Conservation (phyloP, 2,797 vertebrate species). For the Ctenopoma kingsleyae region DNA sequence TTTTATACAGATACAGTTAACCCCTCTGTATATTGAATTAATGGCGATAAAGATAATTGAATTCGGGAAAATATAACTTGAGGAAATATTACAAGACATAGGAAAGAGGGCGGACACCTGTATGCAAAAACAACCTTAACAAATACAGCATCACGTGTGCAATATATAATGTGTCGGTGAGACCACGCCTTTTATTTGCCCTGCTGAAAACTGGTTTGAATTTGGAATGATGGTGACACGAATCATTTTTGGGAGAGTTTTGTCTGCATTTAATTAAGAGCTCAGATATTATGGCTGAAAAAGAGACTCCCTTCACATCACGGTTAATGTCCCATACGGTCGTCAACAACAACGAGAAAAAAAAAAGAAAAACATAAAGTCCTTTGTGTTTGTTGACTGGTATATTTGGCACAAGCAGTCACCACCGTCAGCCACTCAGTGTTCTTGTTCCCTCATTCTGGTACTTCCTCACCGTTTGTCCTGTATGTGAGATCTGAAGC, state of each 20-base stretch:
- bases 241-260: slow-evolving; percentile 47
- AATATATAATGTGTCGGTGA: slow-evolving; percentile 74
- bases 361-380: background rate
- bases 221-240: slow-evolving; percentile 48
- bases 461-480: slow-evolving; percentile 63
- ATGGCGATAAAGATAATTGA: slow-evolving; percentile 37
- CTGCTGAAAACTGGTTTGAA: slow-evolving; percentile 48
- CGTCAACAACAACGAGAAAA: background rate
- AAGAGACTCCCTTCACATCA: slow-evolving; percentile 47
- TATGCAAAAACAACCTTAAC: slow-evolving; percentile 67
- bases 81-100: slow-evolving; percentile 60
- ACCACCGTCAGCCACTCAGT: slow-evolving; percentile 57
- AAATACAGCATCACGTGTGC: slow-evolving; percentile 62
- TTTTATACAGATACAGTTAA: slow-evolving; percentile 70
- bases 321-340: slow-evolving; percentile 51
- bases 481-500: slow-evolving; percentile 41
- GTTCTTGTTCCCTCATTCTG: slow-evolving; percentile 66
- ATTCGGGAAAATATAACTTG: slow-evolving; percentile 50
- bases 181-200: slow-evolving; percentile 75
- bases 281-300: slow-evolving; percentile 40
- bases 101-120: slow-evolving; percentile 54
- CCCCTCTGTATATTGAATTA: slow-evolving; percentile 59
- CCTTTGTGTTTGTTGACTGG: slow-evolving; percentile 60
- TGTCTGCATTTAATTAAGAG: slow-evolving; percentile 42
- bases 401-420: slow-evolving; percentile 65